phyloP scores from a whole-genome alignment of 2,797 vertebrate genomes.

The Pteropus rufus region DNA sequence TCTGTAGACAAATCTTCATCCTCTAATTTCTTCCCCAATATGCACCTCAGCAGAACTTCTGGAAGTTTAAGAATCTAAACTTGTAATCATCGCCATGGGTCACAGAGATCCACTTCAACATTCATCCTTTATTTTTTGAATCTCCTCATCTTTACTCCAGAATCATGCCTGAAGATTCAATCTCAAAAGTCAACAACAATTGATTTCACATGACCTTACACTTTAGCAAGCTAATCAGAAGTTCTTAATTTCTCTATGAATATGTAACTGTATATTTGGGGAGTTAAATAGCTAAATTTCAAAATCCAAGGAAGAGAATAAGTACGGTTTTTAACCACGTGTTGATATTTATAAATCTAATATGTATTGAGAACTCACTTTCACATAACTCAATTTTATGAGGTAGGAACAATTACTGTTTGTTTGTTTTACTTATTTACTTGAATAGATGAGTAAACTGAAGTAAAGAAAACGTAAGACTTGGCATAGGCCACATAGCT shows the following conservation, averaged over 20 bases:
- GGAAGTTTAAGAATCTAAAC: neutral
- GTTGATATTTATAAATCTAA: neutral
- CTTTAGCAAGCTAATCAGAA: neutral
- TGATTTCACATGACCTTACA: neutral
- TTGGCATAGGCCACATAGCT: neutral
- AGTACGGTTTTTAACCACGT: neutral
- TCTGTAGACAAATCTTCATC: neutral
- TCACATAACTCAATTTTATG: neutral
- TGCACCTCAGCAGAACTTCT: neutral
- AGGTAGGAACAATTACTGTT: neutral
- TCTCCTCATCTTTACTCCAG: neutral
- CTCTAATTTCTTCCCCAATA: neutral
- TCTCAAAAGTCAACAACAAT: neutral
- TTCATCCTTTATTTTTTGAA: neutral
- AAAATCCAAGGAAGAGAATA: neutral
- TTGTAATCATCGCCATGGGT: neutral
- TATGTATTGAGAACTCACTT: neutral
- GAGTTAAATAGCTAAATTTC: neutral
- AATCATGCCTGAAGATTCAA: neutral
- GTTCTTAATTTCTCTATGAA: neutral
- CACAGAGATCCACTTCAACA: neutral
- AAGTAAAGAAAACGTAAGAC: neutral
- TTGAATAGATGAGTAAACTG: neutral
- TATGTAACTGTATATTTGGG: neutral
- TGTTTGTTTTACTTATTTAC: neutral